These are phyloP conservation scores for Spisula solida DNA, from an alignment of 2,888 invertebrate species.

Conservation along the genomic window DNA sequence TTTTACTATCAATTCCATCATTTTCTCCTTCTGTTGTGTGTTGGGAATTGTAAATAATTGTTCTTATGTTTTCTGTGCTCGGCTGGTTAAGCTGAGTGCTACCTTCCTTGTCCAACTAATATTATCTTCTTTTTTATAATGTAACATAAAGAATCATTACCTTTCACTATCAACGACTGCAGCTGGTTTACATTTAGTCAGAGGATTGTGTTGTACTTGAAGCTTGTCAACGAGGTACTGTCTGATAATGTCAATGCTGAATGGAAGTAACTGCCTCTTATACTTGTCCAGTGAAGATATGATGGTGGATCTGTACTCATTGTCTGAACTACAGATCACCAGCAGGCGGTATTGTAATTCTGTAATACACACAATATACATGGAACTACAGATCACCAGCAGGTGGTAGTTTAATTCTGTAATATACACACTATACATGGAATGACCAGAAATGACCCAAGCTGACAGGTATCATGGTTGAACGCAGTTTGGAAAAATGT, in stretches of 20 bases:
- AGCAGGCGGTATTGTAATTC: constrained; percentile 74
- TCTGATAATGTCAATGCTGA: constrained; percentile 31
- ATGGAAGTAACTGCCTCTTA: constrained; percentile 56
- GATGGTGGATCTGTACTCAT: constrained; percentile 80
- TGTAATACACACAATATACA: constrained; percentile 18
- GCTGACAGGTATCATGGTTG: too few species aligned
- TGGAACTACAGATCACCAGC: too few species aligned
- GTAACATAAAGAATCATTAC: constrained; percentile 41
- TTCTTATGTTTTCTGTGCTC: too few species aligned
- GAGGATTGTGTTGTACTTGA: constrained; percentile 29
- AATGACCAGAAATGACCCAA: too few species aligned
- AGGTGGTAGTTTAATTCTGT: too few species aligned
- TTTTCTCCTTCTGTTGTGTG: too few species aligned
- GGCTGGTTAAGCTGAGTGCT: too few species aligned
- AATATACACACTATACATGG: too few species aligned
- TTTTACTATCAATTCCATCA: too few species aligned
- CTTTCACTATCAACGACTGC: constrained; percentile 61
- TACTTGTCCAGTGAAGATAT: constrained; percentile 76
- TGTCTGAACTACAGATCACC: constrained; percentile 81
- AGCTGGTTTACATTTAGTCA: constrained; percentile 43
- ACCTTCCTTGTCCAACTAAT: too few species aligned
- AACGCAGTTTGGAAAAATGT: not conserved
- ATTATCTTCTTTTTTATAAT: too few species aligned
- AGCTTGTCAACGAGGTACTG: constrained; percentile 57
- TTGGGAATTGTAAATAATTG: too few species aligned